Base-by-base conservation (phyloP, 2,113 vertebrate species). In the Peucedramus taeniatus region DNA sequence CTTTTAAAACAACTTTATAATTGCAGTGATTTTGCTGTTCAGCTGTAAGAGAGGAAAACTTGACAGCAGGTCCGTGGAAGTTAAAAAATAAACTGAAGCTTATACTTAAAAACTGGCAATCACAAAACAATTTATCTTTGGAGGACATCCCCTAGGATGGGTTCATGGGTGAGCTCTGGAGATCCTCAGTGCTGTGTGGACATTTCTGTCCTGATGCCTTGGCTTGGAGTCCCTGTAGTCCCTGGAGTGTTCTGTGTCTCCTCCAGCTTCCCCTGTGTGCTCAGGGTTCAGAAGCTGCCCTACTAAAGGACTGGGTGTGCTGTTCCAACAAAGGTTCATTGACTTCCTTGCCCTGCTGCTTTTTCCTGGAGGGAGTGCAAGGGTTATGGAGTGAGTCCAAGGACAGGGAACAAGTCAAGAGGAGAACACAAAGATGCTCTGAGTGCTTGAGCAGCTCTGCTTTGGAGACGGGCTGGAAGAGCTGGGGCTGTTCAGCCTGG, bases 391-490 rank as follows among this genome's bases (percentile, higher is more conserved):
- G 24, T 0, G 3, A 82, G 45, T n/a, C 26, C 70, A 54, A 54
- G 54, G 40, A 27, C 14, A 54, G 19, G 30, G 61, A 22, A 21
- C 10, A 10, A 19, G 30, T 49, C 54, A n/a, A 23, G 47, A 53
- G 53, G n/a, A 53, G 39, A 39, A 20, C 61, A 60, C 0, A 0
- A 31, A 42, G 63, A 6, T 61, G 47, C 35, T 47, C 9, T 4
- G 30, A 14, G n/a, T 51, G 9, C 53, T 54, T 50, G 37, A 56
- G 28, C n/a, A 12, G 10, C 22, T 63, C 31, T 61, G 56, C 35
- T 49, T 0, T 27, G 18, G 56, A 71, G 21, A 31, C 15, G 14
- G 71, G 12, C 42, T 77, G 56, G 26, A 47, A 37, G 39, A 61
- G 53, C 61, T 83, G 54, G 24, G 19, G 9, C 4, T 39, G 4